Conservation (phyloP, 2,797 vertebrate genomes). For the Parotocinclus haroldoi region DNA sequence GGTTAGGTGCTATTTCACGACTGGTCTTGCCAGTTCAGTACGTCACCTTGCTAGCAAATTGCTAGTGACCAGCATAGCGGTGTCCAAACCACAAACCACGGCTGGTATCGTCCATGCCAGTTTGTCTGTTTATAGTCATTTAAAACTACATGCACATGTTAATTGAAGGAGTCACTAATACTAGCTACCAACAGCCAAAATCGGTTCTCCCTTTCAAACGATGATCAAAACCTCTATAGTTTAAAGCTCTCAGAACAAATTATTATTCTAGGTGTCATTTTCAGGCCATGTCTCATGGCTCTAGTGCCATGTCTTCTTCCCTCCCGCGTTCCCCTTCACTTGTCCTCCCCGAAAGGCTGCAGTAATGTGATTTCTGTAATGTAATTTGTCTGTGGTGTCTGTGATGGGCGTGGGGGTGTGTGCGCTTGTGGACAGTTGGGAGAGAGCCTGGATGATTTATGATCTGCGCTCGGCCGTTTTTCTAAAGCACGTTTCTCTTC, state of each 20-base stretch:
- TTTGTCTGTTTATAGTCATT: too few species aligned
- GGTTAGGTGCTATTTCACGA: too few species aligned
- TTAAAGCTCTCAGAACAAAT: slow-evolving; percentile 31
- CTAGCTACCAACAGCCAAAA: too few species aligned
- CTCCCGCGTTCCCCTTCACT: slow-evolving; percentile 43
- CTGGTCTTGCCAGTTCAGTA: too few species aligned
- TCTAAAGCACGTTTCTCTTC: slow-evolving; percentile 80
- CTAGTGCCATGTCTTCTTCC: slow-evolving; percentile 31
- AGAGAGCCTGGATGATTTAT: slow-evolving; percentile 78
- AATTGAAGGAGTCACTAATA: too few species aligned
- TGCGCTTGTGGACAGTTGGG: slow-evolving; percentile 58
- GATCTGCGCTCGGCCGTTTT: slow-evolving; percentile 74
- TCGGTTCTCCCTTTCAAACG: too few species aligned
- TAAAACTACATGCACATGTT: too few species aligned
- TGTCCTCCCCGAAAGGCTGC: slow-evolving; percentile 51
- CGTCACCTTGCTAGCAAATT: too few species aligned
- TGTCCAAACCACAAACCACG: too few species aligned
- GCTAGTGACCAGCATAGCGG: too few species aligned
- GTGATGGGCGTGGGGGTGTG: slow-evolving; percentile 27
- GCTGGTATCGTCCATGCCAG: too few species aligned
- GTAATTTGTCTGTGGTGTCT: slow-evolving; percentile 51
- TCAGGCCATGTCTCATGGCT: slow-evolving; percentile 25
- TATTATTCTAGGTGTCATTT: slow-evolving; percentile 30
- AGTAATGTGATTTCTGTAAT: slow-evolving; percentile 57
- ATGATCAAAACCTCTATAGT: slow-evolving; percentile 3